Evolutionary conservation across 2,888 invertebrate species (phyloP).

Genomic region (Caenorhabditis sp.): DNA sequence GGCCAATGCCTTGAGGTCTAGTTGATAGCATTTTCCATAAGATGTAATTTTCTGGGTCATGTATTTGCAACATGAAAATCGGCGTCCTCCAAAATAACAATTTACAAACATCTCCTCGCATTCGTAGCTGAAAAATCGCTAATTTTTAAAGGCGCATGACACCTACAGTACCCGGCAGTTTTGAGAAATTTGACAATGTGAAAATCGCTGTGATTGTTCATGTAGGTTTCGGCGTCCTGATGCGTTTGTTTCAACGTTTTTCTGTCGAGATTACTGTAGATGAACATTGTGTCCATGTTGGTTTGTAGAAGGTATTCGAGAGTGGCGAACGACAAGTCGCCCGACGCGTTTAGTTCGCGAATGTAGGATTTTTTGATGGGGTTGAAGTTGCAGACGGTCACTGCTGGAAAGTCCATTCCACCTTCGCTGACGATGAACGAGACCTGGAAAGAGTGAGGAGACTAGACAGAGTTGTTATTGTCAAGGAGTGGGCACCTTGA

Average conservation of each 20-base stretch:
- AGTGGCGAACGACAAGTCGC: conserved; percentile 40
- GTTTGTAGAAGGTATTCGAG: conserved; percentile 50
- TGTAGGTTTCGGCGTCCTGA: conserved; percentile 33
- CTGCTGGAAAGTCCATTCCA: conserved; percentile 61
- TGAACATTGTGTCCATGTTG: conserved; percentile 45
- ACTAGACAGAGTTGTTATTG: background rate
- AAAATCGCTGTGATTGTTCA: conserved; percentile 42
- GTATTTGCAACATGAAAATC: conserved; percentile 60
- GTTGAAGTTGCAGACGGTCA: conserved; percentile 67
- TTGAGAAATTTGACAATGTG: conserved; percentile 43
- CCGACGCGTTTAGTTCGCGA: conserved; percentile 41
- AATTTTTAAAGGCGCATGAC: too few species aligned
- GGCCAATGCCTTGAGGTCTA: conserved; percentile 48
- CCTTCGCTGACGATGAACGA: conserved; percentile 61
- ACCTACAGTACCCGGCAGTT: conserved; percentile 38
- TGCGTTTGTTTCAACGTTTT: conserved; percentile 27
- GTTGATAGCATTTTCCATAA: conserved; percentile 60
- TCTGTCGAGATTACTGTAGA: conserved; percentile 33
- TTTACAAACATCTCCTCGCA: conserved; percentile 56
- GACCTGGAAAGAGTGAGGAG: conserved; percentile 24
- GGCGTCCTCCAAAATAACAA: conserved; percentile 58
- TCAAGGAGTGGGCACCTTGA: too few species aligned
- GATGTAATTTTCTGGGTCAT: conserved; percentile 60
- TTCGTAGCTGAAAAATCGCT: conserved; percentile 18
- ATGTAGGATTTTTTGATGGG: conserved; percentile 56